A percentile compares a stretch with the other conserved stretches of the same genome.
Conservation (phyloP, 2,113 vertebrate species). For the Lophius piscatorius region DNA sequence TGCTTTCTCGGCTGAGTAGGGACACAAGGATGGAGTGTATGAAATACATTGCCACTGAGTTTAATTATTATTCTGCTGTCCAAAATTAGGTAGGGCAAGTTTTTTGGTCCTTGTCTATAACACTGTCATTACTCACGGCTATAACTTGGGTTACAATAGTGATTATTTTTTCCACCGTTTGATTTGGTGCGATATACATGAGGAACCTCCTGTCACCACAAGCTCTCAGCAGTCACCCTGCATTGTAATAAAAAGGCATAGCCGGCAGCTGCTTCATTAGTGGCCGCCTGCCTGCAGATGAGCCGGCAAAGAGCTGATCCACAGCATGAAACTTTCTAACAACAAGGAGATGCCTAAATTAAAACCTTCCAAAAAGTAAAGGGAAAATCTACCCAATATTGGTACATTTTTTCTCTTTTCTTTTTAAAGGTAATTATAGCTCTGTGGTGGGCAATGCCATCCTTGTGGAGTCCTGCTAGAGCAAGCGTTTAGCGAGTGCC, state of each 20-base stretch:
- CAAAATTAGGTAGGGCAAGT: no score
- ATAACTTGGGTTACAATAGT: neutral
- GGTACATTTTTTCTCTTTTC: conserved; percentile 45
- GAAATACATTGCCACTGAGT: no score
- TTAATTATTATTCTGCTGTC: no score
- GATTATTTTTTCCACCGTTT: neutral
- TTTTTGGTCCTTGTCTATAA: no score
- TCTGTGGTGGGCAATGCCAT: conserved; percentile 51
- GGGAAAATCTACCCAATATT: conserved; percentile 55
- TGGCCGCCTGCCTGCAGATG: conserved; percentile 4
- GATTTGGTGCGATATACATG: conserved; percentile 1
- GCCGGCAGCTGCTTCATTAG: conserved; percentile 24
- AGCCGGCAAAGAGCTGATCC: conserved; percentile 38
- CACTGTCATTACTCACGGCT: neutral
- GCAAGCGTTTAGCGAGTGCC: conserved; percentile 61
- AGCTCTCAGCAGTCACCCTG: conserved; percentile 12
- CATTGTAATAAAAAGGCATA: conserved; percentile 5
- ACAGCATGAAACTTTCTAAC: conserved; percentile 30
- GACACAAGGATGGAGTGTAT: no score
- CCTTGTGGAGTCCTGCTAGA: conserved; percentile 58
- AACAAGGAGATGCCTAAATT: conserved; percentile 57
- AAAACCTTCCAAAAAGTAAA: conserved; percentile 52
- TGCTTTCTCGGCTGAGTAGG: no score
- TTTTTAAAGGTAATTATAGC: conserved; percentile 74
- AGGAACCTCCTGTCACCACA: neutral